These are phyloP conservation scores for Linepithema humile DNA, from an alignment of 1,140 invertebrate species.

Conservation along the genomic window DNA sequence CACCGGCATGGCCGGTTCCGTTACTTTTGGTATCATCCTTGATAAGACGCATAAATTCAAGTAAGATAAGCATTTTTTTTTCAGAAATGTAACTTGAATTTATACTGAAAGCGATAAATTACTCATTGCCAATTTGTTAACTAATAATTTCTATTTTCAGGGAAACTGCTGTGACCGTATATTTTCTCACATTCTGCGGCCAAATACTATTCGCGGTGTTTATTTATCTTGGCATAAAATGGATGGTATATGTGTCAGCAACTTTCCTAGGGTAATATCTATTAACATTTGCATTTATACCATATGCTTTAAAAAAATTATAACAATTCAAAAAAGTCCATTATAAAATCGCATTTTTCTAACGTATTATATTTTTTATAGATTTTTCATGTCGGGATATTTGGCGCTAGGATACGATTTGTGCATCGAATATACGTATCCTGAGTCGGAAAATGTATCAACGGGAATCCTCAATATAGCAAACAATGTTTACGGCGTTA, in stretches of 20 bases:
- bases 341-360: too few relatives aligned
- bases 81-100: not conserved
- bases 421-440: conserved; percentile 91
- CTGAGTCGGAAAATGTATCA: conserved; percentile 88
- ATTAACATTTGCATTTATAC: not conserved
- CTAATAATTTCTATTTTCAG: conserved; percentile 48
- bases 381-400: conserved; percentile 91
- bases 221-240: conserved; percentile 79
- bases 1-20: conserved; percentile 88
- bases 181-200: conserved; percentile 41
- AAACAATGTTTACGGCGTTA: conserved; percentile 86
- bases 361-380: conserved; percentile 63
- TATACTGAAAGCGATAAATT: not conserved
- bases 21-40: conserved; percentile 88
- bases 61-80: conserved; percentile 71
- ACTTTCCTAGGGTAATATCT: conserved; percentile 85
- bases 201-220: conserved; percentile 49
- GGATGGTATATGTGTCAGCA: conserved; percentile 87
- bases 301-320: not conserved
- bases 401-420: conserved; percentile 90
- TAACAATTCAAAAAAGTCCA: not conserved
- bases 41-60: conserved; percentile 88
- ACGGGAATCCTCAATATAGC: conserved; percentile 88
- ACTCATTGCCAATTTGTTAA: not conserved
- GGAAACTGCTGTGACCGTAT: conserved; percentile 47